phyloP scores from a whole-genome alignment of 2,888 invertebrate species.

The Drosophila engyochracea region DNA sequence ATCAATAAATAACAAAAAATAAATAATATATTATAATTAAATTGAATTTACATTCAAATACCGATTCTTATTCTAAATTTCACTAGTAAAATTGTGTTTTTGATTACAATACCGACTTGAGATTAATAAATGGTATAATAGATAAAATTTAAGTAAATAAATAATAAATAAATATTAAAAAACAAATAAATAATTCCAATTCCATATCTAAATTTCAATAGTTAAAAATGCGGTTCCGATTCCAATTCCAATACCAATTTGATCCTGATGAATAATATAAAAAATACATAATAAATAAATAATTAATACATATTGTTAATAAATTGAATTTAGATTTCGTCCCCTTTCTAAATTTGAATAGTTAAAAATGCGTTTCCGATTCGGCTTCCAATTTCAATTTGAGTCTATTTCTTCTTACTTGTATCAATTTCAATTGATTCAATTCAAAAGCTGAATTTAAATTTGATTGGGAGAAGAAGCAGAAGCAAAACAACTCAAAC shows the following conservation, averaged over 20 bases:
- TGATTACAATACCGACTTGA: too few species aligned
- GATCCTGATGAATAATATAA: background rate
- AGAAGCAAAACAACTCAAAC: conserved; percentile 2
- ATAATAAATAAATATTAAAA: too few species aligned
- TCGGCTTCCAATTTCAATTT: background rate
- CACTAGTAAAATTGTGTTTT: too few species aligned
- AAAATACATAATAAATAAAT: background rate
- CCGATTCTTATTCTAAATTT: too few species aligned
- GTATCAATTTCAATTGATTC: background rate
- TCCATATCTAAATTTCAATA: too few species aligned
- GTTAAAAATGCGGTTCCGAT: too few species aligned
- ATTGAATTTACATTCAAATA: too few species aligned
- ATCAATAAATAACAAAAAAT: background rate
- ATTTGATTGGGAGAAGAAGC: background rate
- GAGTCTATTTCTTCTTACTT: background rate
- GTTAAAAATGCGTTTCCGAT: background rate
- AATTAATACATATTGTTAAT: background rate
- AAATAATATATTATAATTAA: background rate
- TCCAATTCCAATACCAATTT: background rate
- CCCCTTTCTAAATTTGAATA: background rate
- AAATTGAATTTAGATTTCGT: background rate
- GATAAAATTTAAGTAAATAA: too few species aligned
- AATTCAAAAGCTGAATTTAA: background rate
- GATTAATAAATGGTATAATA: too few species aligned
- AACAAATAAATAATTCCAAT: too few species aligned